Percentiles rank a stretch among this genome's conserved stretches.
Conservation (phyloP, 1,140 invertebrate genomes). For the Olivierus martensii region DNA sequence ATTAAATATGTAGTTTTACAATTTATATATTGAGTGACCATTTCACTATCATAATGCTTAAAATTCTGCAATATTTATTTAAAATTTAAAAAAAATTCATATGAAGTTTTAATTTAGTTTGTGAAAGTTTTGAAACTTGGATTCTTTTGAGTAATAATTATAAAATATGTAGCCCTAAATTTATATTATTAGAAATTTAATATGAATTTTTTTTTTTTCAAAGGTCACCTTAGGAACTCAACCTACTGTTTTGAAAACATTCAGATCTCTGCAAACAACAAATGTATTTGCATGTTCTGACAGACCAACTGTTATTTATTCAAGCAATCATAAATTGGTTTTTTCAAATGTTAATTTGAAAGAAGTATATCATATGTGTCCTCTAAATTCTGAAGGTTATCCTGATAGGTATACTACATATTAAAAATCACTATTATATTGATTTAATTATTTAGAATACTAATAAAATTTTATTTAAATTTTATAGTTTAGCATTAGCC, state of each 20-base stretch:
- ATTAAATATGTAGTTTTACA: too few species aligned
- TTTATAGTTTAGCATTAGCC: conserved; percentile 71
- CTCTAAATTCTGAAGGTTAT: conserved; percentile 84
- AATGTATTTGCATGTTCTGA: conserved; percentile 99
- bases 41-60: too few species aligned
- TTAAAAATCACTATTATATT: too few species aligned
- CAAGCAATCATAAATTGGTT: conserved; percentile 95
- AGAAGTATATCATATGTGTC: conserved; percentile 98
- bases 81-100: too few species aligned
- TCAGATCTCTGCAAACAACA: conserved; percentile 77
- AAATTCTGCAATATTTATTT: too few species aligned
- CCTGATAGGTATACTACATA: conserved; percentile 53
- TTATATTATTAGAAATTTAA: too few species aligned
- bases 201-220: conserved; percentile 1
- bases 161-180: too few species aligned
- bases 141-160: too few species aligned
- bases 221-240: conserved; percentile 87
- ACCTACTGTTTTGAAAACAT: conserved; percentile 83
- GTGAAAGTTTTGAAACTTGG: too few species aligned
- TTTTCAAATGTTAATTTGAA: conserved; percentile 99
- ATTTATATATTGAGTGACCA: too few species aligned
- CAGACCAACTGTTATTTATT: conserved; percentile 96
- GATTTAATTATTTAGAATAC: neutral
- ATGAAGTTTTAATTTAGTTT: too few species aligned
- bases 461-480: conserved; percentile 13